Percentiles rank a stretch among this genome's conserved stretches.
These are phyloP conservation scores for Osmerus eperlanus DNA, from an alignment of 2,113 vertebrate species.

Conservation along the genomic window DNA sequence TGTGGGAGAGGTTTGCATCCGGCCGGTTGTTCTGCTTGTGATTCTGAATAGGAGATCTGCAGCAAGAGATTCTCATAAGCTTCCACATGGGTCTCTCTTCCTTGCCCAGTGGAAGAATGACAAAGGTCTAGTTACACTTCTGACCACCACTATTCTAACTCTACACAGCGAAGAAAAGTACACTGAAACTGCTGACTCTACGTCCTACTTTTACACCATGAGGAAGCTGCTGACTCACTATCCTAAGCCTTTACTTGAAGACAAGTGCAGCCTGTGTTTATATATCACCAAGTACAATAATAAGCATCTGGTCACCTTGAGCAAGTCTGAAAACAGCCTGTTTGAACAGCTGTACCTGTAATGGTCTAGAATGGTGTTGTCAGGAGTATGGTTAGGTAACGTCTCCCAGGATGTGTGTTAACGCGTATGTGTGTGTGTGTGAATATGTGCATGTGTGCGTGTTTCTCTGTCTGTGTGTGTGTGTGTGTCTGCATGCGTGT, in stretches of 20 bases:
- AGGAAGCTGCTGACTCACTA: background rate
- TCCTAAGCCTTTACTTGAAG: background rate
- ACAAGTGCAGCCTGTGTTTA: slow-evolving; percentile 1
- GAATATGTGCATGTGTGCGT: background rate
- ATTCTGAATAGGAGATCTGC: too few relatives aligned
- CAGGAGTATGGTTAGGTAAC: background rate
- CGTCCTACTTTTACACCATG: too few relatives aligned
- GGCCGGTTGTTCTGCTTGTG: background rate
- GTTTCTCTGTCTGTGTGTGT: too few relatives aligned
- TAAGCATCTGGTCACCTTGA: background rate
- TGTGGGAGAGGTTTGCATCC: background rate
- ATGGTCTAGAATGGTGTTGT: background rate
- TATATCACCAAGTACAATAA: background rate
- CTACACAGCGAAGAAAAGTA: too few relatives aligned
- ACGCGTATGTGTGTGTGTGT: background rate
- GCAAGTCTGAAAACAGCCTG: background rate
- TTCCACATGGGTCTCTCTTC: too few relatives aligned
- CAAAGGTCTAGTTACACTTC: too few relatives aligned
- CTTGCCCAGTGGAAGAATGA: too few relatives aligned
- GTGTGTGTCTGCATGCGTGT: too few relatives aligned
- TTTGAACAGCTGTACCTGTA: background rate
- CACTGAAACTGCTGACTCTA: too few relatives aligned
- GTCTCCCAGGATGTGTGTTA: background rate
- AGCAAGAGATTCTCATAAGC: too few relatives aligned
- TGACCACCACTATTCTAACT: too few relatives aligned